These are phyloP conservation scores for Tridacna crocea DNA, from an alignment of 2,888 invertebrate species.

Conservation along the genomic window DNA sequence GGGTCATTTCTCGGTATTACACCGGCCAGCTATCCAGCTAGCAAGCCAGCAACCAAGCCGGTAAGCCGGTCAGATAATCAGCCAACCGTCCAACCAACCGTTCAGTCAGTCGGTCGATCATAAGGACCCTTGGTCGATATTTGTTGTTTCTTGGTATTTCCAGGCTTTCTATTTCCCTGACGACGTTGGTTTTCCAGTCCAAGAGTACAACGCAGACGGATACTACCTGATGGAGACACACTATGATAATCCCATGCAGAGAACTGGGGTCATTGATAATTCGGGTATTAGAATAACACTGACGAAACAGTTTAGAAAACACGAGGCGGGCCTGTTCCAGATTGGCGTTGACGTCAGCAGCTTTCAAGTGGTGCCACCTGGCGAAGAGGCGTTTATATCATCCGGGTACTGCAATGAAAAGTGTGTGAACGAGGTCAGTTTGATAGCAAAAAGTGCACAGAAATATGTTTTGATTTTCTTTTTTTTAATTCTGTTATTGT, in stretches of 20 bases:
- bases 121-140: neutral
- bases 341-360: slow-evolving; percentile 88
- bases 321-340: slow-evolving; percentile 91
- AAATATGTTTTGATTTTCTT: neutral
- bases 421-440: slow-evolving; percentile 90
- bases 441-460: neutral
- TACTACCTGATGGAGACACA: slow-evolving; percentile 96
- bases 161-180: slow-evolving; percentile 74
- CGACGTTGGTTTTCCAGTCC: slow-evolving; percentile 91
- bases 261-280: slow-evolving; percentile 83
- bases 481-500: too few species aligned
- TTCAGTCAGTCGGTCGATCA: too few species aligned
- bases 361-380: slow-evolving; percentile 90
- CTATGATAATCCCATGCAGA: slow-evolving; percentile 90
- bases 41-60: too few species aligned
- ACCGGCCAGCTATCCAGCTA: too few species aligned
- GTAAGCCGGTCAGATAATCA: too few species aligned
- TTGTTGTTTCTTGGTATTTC: neutral
- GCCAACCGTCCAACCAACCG: too few species aligned
- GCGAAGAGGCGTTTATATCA: slow-evolving; percentile 90
- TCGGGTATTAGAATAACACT: slow-evolving; percentile 91
- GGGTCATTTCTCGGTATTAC: too few species aligned
- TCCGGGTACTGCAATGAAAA: slow-evolving; percentile 93
- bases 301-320: slow-evolving; percentile 89
- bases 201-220: slow-evolving; percentile 88